Evolutionary conservation across 2,797 vertebrate species (phyloP), one percentile per base, ranked within the genome.

Genomic region (Ara ararauna): DNA sequence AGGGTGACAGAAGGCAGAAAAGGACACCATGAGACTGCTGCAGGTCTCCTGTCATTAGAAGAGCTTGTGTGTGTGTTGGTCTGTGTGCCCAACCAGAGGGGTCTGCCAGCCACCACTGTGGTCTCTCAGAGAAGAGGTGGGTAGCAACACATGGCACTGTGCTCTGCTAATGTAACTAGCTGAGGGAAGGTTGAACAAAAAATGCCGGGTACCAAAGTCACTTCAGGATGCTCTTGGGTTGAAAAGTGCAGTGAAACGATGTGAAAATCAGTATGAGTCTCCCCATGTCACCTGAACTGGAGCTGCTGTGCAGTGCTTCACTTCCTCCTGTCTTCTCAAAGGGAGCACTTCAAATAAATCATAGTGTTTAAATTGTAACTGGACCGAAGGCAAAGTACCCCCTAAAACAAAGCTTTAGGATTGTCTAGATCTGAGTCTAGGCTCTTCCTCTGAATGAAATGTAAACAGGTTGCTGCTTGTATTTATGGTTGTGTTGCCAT

Each of bases 1-100:
- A 11, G 20, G 12, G 22, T 38, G 30, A 7, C 56, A 16, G n/a
- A 0, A 0, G 3, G 10, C 53, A 61, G 71, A 78, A 75, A 8
- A 78, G 7, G 36, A 48, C 45, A 27, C 21, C 27, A 3, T 16
- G 26, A 22, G 10, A 14, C 14, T 0, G 1, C 53, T 74, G 38
- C 24, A 74, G 54, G 67, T 50, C 20, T 42, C 3, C 13, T 42
- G 22, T 44, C 18, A 8, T n/a, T 8, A 45, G 58, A 64, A 51
- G 30, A 56, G 32, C 23, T 67, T 60, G 29, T 8, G 2, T 2
- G 6, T 30, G 1, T n/a, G 11, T 10, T 42, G 19, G 20, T 60
- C 32, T 48, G 9, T 15, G 16, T 44, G 44, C 38, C 23, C 32
- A 34, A 8, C 13, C 1, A 0, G 9, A 17, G 20, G 30, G 5